Evolutionary conservation across 2,888 invertebrate species (phyloP).

Genomic region (Coenonympha arcania): DNA sequence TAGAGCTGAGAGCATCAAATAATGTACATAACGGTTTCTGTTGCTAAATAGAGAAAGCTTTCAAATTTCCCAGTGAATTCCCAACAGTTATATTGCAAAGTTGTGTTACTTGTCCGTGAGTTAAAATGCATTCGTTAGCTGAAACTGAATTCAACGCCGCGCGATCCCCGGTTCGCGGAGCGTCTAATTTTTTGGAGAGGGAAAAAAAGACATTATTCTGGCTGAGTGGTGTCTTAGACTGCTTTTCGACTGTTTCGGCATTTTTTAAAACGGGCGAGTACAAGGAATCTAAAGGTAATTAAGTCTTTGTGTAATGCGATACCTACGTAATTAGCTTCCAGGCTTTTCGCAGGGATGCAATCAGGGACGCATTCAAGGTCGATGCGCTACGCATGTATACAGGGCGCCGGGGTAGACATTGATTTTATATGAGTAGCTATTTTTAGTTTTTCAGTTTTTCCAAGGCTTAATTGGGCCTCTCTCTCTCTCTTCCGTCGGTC

Average conservation of each 20-base stretch:
- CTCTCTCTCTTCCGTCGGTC: too few species aligned
- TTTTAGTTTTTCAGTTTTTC: not conserved
- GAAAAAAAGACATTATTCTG: slow-evolving; percentile 76
- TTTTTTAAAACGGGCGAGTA: slow-evolving; percentile 84
- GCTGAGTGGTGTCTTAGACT: slow-evolving; percentile 89
- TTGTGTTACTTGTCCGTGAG: not conserved
- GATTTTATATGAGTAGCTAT: slow-evolving; percentile 18
- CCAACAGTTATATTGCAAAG: too few species aligned
- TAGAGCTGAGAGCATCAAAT: too few species aligned
- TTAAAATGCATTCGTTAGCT: slow-evolving; percentile 21
- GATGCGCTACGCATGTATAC: slow-evolving; percentile 36
- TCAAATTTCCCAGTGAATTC: not conserved
- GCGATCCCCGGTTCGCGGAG: slow-evolving; percentile 28
- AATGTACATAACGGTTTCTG: too few species aligned
- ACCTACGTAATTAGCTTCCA: slow-evolving; percentile 20
- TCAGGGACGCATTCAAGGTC: slow-evolving; percentile 36
- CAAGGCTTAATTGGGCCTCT: too few species aligned
- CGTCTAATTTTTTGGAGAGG: slow-evolving; percentile 31
- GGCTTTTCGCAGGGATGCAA: slow-evolving; percentile 26
- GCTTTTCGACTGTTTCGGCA: slow-evolving; percentile 90
- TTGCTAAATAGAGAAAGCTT: too few species aligned
- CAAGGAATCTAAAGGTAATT: slow-evolving; percentile 80
- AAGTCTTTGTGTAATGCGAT: slow-evolving; percentile 10
- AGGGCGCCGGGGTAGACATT: slow-evolving; percentile 23
- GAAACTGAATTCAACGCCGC: slow-evolving; percentile 28